These are phyloP conservation scores for Coregonus ussuriensis DNA, from an alignment of 2,797 vertebrate genomes.

Conservation along the genomic window DNA sequence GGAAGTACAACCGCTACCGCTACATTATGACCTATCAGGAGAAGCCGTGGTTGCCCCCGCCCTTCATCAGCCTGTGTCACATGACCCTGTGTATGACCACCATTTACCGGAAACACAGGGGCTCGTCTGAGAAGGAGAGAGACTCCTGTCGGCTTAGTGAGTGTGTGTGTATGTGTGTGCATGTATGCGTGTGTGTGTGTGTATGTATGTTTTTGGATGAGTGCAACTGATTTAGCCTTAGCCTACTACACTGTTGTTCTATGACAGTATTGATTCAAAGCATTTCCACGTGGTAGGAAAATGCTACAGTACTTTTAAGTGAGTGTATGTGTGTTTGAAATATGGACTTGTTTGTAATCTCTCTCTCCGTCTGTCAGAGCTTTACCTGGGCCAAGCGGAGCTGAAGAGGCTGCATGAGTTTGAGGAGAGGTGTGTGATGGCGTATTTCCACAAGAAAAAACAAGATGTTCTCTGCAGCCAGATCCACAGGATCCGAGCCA, in stretches of 20 bases:
- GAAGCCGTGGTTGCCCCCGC: constrained; percentile 92
- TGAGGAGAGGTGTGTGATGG: constrained; percentile 90
- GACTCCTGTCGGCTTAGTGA: constrained; percentile 87
- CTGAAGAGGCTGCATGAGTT: constrained; percentile 93
- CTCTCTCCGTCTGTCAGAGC: constrained; percentile 71
- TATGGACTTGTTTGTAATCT: neutral
- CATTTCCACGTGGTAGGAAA: neutral
- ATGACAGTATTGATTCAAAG: neutral
- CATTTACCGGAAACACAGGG: constrained; percentile 70
- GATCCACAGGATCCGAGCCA: constrained; percentile 82
- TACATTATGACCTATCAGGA: constrained; percentile 95
- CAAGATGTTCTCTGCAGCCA: constrained; percentile 75
- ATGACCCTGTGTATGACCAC: constrained; percentile 72
- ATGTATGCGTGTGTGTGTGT: neutral
- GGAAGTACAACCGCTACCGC: constrained; percentile 96
- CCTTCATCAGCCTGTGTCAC: constrained; percentile 88
- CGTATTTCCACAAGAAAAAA: constrained; percentile 86
- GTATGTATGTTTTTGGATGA: neutral
- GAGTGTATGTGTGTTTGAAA: neutral
- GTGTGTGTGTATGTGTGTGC: constrained; percentile 43
- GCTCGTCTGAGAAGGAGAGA: constrained; percentile 77
- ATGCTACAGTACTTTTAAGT: constrained; percentile 83
- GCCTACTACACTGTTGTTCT: neutral
- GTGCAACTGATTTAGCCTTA: neutral
- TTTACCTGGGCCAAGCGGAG: constrained; percentile 87